These are phyloP conservation scores for Thymelicus acteon DNA, from an alignment of 2,888 invertebrate genomes.

Conservation along the genomic window DNA sequence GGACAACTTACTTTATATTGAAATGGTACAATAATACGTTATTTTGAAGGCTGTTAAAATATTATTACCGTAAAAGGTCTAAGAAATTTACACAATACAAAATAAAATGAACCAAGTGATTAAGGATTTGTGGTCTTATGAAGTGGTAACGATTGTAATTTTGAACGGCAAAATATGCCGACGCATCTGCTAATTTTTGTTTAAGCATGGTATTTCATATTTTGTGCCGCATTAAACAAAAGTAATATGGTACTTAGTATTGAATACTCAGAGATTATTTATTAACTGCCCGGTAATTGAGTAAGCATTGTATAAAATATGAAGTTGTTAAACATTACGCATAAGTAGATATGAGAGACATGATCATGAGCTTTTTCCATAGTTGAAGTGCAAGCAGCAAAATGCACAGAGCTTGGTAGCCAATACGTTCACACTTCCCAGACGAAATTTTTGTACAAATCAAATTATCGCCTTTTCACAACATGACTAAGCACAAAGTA, in stretches of 20 bases:
- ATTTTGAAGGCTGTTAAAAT: constrained; percentile 2
- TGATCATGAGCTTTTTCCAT: constrained; percentile 73
- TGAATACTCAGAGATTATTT: constrained; percentile 30
- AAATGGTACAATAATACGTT: constrained; percentile 9
- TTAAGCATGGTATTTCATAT: constrained; percentile 37
- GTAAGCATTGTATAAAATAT: constrained; percentile 38
- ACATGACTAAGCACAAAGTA: constrained; percentile 73
- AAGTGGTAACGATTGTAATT: constrained; percentile 32
- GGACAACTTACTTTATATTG: background rate
- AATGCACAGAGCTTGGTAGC: constrained; percentile 81
- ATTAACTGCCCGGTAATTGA: constrained; percentile 35
- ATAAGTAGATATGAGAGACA: constrained; percentile 49
- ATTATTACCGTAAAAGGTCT: background rate
- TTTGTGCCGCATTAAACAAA: constrained; percentile 38
- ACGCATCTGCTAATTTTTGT: constrained; percentile 36
- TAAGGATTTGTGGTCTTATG: constrained; percentile 25
- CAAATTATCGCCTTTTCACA: constrained; percentile 69
- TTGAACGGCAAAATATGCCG: constrained; percentile 21
- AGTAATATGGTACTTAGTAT: constrained; percentile 38
- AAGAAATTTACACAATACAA: background rate
- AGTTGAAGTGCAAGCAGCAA: constrained; percentile 72
- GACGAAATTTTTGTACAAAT: constrained; percentile 72
- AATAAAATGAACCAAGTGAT: background rate
- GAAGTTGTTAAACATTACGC: constrained; percentile 36
- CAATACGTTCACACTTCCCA: constrained; percentile 83